phyloP scores from a whole-genome alignment of 2,797 vertebrate species.

The Diplodus sargus region DNA sequence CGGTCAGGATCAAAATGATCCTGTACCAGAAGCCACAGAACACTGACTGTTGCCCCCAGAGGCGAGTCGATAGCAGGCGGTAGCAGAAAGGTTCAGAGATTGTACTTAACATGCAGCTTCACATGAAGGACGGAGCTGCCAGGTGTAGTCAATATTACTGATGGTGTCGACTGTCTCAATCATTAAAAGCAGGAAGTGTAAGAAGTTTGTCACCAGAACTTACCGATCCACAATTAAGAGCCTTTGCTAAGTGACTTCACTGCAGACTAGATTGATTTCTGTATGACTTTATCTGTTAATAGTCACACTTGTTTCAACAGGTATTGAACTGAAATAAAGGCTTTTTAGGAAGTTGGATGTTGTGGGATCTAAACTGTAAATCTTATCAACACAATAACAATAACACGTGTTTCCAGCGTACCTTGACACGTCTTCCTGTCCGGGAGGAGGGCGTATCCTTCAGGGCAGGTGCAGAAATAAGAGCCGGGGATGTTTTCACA shows the following conservation, averaged over 20 bases:
- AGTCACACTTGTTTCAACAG: background rate
- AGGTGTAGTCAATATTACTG: background rate
- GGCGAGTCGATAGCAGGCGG: too few species aligned
- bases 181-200: background rate
- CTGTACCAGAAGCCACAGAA: too few species aligned
- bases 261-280: background rate
- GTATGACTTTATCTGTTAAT: background rate
- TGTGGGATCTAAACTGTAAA: too few species aligned
- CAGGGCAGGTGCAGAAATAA: slow-evolving; percentile 94
- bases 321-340: background rate
- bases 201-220: background rate
- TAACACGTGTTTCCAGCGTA: slow-evolving; percentile 55
- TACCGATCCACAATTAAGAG: background rate
- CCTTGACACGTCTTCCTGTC: slow-evolving; percentile 92
- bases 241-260: background rate
- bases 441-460: slow-evolving; percentile 89
- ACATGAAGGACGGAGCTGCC: background rate
- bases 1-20: too few species aligned
- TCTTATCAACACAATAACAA: background rate
- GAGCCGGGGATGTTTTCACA: slow-evolving; percentile 95
- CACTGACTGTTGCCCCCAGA: too few species aligned
- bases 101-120: background rate
- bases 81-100: too few species aligned
- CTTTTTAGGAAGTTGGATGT: background rate
- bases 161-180: background rate